Percentiles rank a stretch among this genome's conserved stretches.
Evolutionary conservation across 30 jellyfish, hydroid and myxozoan genomes (phyloP).

Genomic region (Pseudorhiza aurosa): DNA sequence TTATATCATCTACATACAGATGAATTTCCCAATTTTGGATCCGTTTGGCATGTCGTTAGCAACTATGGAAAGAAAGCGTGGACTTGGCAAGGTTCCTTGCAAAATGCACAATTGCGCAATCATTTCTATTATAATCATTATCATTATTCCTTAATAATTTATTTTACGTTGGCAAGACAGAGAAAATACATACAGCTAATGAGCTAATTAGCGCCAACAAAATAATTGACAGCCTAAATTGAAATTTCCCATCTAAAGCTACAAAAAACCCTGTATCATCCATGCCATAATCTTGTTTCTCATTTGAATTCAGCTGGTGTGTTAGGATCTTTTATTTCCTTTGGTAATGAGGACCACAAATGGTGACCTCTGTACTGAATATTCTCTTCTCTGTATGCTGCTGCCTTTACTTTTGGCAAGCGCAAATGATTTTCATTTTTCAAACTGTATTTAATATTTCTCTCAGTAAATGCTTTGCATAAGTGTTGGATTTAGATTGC

Average conservation of each 20-base stretch:
- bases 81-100: not conserved
- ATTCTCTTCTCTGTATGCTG: not conserved
- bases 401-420: not conserved
- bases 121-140: no score
- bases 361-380: not conserved
- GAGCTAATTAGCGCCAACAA: no score
- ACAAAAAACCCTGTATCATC: no score
- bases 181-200: no score
- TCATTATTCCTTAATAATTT: no score
- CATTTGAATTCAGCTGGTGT: slow-evolving; percentile 8
- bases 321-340: slow-evolving; percentile 8
- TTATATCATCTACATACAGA: not conserved
- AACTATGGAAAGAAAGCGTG: not conserved
- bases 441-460: not conserved
- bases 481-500: not conserved
- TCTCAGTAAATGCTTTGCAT: not conserved
- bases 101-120: no score
- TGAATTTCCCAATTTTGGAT: not conserved
- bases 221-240: no score
- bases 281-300: not conserved
- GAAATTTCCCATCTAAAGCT: no score
- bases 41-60: not conserved
- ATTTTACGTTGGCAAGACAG: no score
- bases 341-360: slow-evolving; percentile 12
- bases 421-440: not conserved